Percentiles rank a stretch among this genome's conserved stretches.
phyloP scores from a whole-genome alignment of 2,113 vertebrate species.

The Micronycteris hirsuta region DNA sequence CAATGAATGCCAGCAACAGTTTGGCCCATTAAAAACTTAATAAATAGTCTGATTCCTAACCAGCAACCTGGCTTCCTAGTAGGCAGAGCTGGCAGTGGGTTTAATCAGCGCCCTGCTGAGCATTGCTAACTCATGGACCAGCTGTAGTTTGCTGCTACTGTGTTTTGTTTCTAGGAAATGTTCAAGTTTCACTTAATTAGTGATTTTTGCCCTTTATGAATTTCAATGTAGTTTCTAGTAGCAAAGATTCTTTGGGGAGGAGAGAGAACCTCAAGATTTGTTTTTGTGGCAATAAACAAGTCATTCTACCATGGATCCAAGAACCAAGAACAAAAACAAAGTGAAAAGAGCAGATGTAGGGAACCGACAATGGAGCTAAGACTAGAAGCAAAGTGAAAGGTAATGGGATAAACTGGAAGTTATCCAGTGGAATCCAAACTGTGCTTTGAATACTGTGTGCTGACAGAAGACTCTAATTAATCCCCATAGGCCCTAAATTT shows the following conservation, averaged over 20 bases:
- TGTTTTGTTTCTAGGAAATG: not conserved
- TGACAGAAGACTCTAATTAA: not conserved
- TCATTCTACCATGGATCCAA: not conserved
- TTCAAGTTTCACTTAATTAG: not conserved
- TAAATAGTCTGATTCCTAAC: not conserved
- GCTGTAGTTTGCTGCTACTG: not conserved
- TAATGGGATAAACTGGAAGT: not conserved
- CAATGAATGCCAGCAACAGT: not conserved
- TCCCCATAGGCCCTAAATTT: not conserved
- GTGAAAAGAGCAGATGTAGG: not conserved
- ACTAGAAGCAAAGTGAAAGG: not conserved
- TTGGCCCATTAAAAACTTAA: not conserved
- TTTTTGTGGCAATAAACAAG: not conserved
- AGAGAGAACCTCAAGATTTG: not conserved
- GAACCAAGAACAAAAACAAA: not conserved
- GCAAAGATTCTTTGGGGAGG: not conserved
- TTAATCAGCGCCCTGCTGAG: not conserved
- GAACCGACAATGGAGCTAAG: not conserved
- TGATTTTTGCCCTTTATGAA: not conserved
- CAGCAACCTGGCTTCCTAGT: not conserved
- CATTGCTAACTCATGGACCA: not conserved
- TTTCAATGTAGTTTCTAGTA: not conserved
- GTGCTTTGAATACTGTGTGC: not conserved
- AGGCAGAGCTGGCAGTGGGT: rapidly evolving
- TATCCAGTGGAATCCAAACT: not conserved